phyloP scores from a whole-genome alignment of 2,797 vertebrate genomes.

The Lepus townsendii region DNA sequence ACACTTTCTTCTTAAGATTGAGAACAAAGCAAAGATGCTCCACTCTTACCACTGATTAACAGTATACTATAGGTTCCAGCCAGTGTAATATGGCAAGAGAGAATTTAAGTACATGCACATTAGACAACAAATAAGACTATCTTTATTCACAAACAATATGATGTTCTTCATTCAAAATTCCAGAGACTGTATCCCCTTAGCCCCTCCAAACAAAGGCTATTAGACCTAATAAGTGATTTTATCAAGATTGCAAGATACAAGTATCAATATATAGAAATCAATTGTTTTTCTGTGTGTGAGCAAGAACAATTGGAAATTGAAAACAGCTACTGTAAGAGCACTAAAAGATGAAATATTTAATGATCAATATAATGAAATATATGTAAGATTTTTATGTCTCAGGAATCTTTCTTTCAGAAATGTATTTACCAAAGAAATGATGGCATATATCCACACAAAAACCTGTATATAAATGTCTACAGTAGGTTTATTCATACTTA shows the following conservation, averaged over 20 bases:
- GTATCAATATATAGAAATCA: not conserved
- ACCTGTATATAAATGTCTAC: not conserved
- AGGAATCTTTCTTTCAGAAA: not conserved
- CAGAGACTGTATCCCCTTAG: not conserved
- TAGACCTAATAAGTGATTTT: not conserved
- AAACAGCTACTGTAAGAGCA: not conserved
- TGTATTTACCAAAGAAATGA: not conserved
- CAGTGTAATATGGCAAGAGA: not conserved
- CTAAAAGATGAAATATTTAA: not conserved
- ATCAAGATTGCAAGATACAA: not conserved
- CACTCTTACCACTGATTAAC: not conserved
- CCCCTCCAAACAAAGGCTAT: not conserved
- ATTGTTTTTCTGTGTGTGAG: not conserved
- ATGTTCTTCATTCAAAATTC: not conserved
- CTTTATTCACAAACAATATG: not conserved
- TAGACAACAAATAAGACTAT: not conserved
- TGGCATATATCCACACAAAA: not conserved
- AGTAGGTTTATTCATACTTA: not conserved
- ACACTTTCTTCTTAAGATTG: not conserved
- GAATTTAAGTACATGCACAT: conserved; percentile 1
- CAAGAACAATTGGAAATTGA: not conserved
- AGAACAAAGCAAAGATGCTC: not conserved
- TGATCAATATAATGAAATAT: not conserved
- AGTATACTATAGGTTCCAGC: not conserved
- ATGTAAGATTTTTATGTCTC: not conserved